Evolutionary conservation across 2,797 vertebrate species (phyloP).

Genomic region (Myoxocephalus aenaeus): DNA sequence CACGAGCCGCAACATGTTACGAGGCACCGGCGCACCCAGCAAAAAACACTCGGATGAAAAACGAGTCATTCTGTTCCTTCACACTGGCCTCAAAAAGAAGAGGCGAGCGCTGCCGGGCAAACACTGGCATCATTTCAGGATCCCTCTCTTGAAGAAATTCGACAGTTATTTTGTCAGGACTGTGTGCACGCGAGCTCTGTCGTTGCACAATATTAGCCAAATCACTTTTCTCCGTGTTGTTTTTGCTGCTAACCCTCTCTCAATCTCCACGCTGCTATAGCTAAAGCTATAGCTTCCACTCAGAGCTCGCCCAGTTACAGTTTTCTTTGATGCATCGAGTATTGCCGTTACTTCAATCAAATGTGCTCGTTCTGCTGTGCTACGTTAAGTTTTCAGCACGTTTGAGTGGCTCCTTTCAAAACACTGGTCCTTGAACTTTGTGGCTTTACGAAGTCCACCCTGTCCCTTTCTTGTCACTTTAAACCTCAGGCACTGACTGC

Average conservation of each 20-base stretch:
- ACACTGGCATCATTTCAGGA: slow-evolving; percentile 10
- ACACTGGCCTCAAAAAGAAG: slow-evolving; percentile 14
- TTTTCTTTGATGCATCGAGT: background rate
- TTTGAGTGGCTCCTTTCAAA: slow-evolving; percentile 6
- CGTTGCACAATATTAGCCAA: background rate
- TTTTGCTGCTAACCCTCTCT: background rate
- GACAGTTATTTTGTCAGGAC: background rate
- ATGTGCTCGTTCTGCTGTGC: background rate
- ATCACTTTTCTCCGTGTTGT: background rate
- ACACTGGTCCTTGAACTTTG: background rate
- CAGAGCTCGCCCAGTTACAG: background rate
- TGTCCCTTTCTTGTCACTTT: background rate
- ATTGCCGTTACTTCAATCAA: background rate
- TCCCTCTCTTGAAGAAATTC: background rate
- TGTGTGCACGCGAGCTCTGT: background rate
- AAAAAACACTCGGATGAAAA: slow-evolving; percentile 25
- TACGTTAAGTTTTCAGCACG: background rate
- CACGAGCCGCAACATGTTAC: background rate
- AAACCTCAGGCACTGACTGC: background rate
- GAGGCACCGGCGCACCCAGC: background rate
- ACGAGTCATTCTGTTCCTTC: slow-evolving; percentile 29
- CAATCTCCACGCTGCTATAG: background rate
- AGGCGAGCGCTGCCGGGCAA: background rate
- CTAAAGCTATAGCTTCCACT: background rate
- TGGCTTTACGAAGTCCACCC: background rate